Percentiles rank a stretch among this genome's conserved stretches.
These are phyloP conservation scores for Mamestra configurata DNA, from an alignment of 1,140 invertebrate species.

Conservation along the genomic window DNA sequence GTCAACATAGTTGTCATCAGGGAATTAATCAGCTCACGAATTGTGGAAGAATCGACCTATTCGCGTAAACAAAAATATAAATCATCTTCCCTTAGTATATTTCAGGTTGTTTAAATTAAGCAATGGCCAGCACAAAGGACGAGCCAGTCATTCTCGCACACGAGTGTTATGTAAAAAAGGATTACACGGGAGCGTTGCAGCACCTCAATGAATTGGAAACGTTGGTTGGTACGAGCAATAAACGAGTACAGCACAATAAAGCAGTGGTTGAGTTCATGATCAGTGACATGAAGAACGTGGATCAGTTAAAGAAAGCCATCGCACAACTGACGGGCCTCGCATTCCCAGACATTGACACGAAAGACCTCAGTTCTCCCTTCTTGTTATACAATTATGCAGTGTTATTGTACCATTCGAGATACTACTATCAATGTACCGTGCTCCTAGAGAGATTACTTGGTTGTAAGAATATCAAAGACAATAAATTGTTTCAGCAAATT, in stretches of 20 bases:
- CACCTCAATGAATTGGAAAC: constrained; percentile 79
- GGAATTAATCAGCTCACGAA: constrained; percentile 8
- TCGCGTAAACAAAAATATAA: constrained; percentile 44
- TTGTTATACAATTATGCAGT: constrained; percentile 95
- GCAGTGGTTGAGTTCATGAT: constrained; percentile 78
- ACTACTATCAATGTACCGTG: constrained; percentile 92
- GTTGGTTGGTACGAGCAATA: constrained; percentile 70
- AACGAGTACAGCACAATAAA: constrained; percentile 82
- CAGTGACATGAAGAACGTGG: constrained; percentile 90
- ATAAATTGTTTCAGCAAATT: constrained; percentile 79
- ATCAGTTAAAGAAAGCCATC: constrained; percentile 91
- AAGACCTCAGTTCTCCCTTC: constrained; percentile 86
- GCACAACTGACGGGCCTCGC: constrained; percentile 89
- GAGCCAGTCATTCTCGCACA: constrained; percentile 76
- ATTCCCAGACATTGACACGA: constrained; percentile 81
- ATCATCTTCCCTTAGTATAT: constrained; percentile 1
- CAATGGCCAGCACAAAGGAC: constrained; percentile 71
- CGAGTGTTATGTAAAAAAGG: constrained; percentile 77
- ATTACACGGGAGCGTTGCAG: constrained; percentile 73
- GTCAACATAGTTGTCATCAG: not conserved
- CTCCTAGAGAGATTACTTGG: constrained; percentile 90
- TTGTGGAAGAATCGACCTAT: constrained; percentile 28
- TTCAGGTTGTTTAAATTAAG: constrained; percentile 6
- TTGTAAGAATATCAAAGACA: constrained; percentile 78
- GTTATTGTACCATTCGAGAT: constrained; percentile 93